phyloP scores from a whole-genome alignment of 2,888 invertebrate species.

The Amaurobius ferox region DNA sequence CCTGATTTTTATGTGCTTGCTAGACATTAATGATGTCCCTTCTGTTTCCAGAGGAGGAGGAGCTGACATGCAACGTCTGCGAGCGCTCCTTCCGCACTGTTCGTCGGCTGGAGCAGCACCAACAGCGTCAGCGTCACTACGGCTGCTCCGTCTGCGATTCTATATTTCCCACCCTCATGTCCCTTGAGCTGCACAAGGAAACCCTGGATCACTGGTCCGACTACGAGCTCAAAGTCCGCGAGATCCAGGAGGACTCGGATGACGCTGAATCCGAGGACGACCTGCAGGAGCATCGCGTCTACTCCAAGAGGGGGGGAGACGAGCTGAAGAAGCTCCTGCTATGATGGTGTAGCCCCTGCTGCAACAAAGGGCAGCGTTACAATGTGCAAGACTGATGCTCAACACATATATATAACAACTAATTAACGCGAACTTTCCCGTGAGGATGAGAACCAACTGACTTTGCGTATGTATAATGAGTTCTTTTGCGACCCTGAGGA shows the following conservation, averaged over 20 bases:
- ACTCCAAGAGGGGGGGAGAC: constrained; percentile 25
- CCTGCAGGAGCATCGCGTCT: constrained; percentile 34
- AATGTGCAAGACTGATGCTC: neutral
- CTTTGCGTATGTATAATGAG: no score
- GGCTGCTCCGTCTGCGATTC: constrained; percentile 91
- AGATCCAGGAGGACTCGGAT: constrained; percentile 53
- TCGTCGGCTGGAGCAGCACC: constrained; percentile 85
- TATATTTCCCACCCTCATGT: constrained; percentile 86
- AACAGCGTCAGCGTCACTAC: constrained; percentile 89
- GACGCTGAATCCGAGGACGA: constrained; percentile 77
- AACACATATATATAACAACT: no score
- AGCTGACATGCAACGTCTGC: constrained; percentile 89
- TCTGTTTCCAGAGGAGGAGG: constrained; percentile 82
- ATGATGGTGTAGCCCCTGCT: constrained; percentile 56
- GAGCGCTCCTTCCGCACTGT: constrained; percentile 86
- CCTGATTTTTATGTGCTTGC: no score
- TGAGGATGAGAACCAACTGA: no score
- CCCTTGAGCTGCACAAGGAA: constrained; percentile 88
- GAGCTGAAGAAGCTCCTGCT: constrained; percentile 52
- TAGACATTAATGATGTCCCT: no score
- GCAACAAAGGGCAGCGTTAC: constrained; percentile 19
- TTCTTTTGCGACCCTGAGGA: no score
- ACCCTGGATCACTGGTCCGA: constrained; percentile 90
- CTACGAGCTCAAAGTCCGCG: constrained; percentile 76
- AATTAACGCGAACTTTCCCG: no score